These are phyloP conservation scores for Torymus tubicola DNA, from an alignment of 2,888 invertebrate genomes.

Conservation along the genomic window DNA sequence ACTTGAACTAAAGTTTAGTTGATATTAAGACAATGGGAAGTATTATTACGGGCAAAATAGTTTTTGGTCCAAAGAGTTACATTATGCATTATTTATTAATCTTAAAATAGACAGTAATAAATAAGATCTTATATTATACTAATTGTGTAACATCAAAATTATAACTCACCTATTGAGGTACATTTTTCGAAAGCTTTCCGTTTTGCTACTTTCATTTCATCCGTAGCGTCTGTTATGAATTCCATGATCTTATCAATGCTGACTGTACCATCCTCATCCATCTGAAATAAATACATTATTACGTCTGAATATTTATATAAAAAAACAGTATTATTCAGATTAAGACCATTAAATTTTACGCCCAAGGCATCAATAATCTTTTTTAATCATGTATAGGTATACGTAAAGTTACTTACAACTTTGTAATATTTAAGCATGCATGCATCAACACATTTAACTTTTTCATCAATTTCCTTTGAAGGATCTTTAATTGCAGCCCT, in stretches of 20 bases:
- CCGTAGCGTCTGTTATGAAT: background rate
- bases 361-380: too few relatives aligned
- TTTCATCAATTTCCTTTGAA: background rate
- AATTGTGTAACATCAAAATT: too few relatives aligned
- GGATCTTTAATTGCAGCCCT: background rate
- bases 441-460: constrained; percentile 19
- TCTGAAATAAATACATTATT: background rate
- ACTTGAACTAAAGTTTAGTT: too few relatives aligned
- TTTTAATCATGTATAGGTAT: too few relatives aligned
- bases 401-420: constrained; percentile 3
- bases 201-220: background rate
- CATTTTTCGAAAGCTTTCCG: background rate
- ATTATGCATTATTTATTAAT: too few relatives aligned
- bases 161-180: background rate
- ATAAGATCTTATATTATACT: too few relatives aligned
- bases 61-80: too few relatives aligned
- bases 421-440: constrained; percentile 5
- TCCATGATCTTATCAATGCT: background rate
- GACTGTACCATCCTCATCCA: background rate
- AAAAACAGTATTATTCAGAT: background rate
- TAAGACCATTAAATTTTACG: too few relatives aligned
- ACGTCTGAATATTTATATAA: background rate
- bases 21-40: too few relatives aligned
- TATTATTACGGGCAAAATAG: too few relatives aligned
- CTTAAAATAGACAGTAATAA: too few relatives aligned